These are phyloP conservation scores for Psettodes erumei DNA, from an alignment of 2,113 vertebrate species.

Conservation along the genomic window DNA sequence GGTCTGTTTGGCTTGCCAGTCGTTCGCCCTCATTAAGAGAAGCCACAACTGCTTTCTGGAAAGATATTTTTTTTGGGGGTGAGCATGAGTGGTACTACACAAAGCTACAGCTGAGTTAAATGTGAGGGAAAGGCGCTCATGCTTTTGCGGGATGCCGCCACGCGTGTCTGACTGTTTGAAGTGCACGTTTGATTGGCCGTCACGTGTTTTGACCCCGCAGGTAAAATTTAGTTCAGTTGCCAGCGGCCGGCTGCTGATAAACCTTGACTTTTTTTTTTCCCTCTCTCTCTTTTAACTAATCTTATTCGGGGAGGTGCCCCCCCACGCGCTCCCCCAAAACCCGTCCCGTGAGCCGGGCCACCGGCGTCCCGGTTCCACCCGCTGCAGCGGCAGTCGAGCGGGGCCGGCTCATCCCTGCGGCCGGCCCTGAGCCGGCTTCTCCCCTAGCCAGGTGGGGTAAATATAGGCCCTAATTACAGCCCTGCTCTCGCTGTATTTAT, in stretches of 20 bases:
- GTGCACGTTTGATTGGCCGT: neutral
- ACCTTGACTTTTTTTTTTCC: neutral
- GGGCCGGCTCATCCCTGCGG: slow-evolving; percentile 66
- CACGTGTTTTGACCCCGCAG: neutral
- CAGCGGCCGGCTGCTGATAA: neutral
- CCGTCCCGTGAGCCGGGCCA: slow-evolving; percentile 22
- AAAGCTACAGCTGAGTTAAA: neutral
- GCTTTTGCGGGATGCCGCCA: too few relatives aligned
- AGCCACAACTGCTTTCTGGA: slow-evolving; percentile 39
- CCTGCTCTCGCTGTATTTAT: slow-evolving; percentile 71
- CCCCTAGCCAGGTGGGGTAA: slow-evolving; percentile 78
- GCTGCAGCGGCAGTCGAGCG: slow-evolving; percentile 14
- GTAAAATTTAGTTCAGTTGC: neutral
- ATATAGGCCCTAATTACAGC: slow-evolving; percentile 78
- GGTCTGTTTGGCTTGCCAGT: slow-evolving; percentile 45
- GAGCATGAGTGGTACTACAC: slow-evolving; percentile 19
- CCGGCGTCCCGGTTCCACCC: slow-evolving; percentile 48
- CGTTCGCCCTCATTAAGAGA: slow-evolving; percentile 46
- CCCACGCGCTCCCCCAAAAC: neutral
- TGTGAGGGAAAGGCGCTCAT: neutral
- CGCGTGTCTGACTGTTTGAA: neutral
- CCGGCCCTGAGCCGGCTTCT: slow-evolving; percentile 41
- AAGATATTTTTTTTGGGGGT: slow-evolving; percentile 25
- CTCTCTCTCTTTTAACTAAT: too few relatives aligned
- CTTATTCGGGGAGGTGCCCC: neutral